Evolutionary conservation across 2,888 invertebrate genomes (phyloP), one percentile per base, ranked within the genome.

Genomic region (Acanthosepion pharaonis): DNA sequence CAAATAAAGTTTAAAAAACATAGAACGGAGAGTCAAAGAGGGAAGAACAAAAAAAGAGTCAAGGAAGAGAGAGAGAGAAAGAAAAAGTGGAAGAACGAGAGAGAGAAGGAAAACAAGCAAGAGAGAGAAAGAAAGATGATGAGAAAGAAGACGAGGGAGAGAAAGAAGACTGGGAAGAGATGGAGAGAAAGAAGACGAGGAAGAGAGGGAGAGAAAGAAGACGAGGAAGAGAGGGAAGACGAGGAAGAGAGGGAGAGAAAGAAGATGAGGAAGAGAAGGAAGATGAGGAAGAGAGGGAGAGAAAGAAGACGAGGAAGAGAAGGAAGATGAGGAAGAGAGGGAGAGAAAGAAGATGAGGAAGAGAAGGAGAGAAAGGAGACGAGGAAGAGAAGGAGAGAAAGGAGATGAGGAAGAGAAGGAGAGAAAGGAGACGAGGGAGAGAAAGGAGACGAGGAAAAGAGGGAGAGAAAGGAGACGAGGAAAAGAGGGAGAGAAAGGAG

Each of bases 121-220:
- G 11, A 92, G 20, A 3, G 15, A 20, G 8, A 33, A 91, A 28
- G n/a, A 20, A 91, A 11, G 23, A 25, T 0, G n/a, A n/a, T n/a
- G n/a, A n/a, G n/a, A 91, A 11, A 8, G 23, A n/a, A 8, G 28
- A 6, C 28, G 28, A 64, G 91, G 6, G 48, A 91, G 9, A 48
- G 25, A 42, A 9, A 48, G 25, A 25, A 18, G 0, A 18, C 1
- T 1, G 0, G 4, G 28, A 28, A 28, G 6, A 0, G 28, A 0
- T 0, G 2, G 64, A 64, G 28, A 5, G 11, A 5, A 9, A 64
- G 9, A 42, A 18, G 20, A 18, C 0, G 5, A 18, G 25, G 25
- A 42, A 42, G 5, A 2, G 28, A 42, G 48, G 9, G 20, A 5
- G 20, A 20, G 20, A n/a, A 48, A 1, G 9, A 18, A 23, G 15